Evolutionary conservation across 2,888 invertebrate species (phyloP).

Genomic region (Lordiphosa fenestrarum): DNA sequence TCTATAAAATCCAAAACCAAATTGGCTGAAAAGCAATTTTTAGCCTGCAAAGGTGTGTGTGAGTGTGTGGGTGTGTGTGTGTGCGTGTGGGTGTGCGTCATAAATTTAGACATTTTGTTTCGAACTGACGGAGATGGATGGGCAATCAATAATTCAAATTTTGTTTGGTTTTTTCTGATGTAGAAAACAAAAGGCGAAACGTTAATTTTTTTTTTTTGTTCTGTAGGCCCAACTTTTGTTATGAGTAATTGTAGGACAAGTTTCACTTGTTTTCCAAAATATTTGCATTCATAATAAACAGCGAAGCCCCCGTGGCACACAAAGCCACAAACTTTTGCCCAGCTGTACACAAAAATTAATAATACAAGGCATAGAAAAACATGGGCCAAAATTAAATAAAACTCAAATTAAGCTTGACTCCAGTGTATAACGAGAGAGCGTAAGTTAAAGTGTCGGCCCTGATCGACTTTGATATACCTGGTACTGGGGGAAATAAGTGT

Average conservation of each 20-base stretch:
- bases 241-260: constrained; percentile 8
- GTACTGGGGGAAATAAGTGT: no score
- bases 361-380: no score
- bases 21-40: constrained; percentile 63
- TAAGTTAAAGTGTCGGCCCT: no score
- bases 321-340: no score
- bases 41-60: constrained; percentile 20
- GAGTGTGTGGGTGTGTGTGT: constrained; percentile 35
- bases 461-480: no score
- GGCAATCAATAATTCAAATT: constrained; percentile 73
- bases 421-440: no score
- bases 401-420: no score
- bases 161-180: constrained; percentile 43
- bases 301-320: no score
- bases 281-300: no score
- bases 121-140: constrained; percentile 7
- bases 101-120: constrained; percentile 54
- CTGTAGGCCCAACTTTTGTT: constrained; percentile 8
- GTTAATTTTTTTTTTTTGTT: not conserved
- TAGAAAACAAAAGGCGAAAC: constrained; percentile 10
- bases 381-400: no score
- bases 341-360: no score
- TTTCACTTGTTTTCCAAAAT: no score
- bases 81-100: constrained; percentile 55
- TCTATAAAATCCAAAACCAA: constrained; percentile 47